Percentiles rank a stretch among this genome's conserved stretches.
phyloP scores from a whole-genome alignment of 2,888 invertebrate species.

The Strigamia maritima region DNA sequence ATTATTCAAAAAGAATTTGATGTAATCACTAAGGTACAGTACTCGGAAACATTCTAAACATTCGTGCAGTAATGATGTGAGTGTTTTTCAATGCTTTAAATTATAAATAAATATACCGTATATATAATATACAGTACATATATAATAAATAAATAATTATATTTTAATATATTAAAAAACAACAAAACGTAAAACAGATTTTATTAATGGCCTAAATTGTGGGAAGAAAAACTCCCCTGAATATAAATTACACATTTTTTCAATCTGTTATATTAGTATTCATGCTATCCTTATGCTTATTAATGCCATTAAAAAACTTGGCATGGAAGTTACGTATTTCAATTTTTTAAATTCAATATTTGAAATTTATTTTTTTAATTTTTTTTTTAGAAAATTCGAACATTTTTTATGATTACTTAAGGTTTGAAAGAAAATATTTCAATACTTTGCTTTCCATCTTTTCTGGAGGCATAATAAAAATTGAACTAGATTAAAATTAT shows the following conservation, averaged over 20 bases:
- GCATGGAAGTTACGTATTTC: background rate
- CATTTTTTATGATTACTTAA: too few species aligned
- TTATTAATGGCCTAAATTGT: background rate
- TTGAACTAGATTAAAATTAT: too few species aligned
- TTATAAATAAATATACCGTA: background rate
- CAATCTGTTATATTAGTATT: background rate
- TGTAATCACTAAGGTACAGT: background rate
- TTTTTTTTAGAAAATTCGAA: background rate
- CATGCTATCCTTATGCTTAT: background rate
- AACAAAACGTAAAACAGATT: background rate
- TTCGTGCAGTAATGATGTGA: background rate
- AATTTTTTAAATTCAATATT: background rate
- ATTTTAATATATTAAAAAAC: background rate
- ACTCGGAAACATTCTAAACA: background rate
- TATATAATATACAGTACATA: too few species aligned
- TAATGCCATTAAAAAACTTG: background rate
- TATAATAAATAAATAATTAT: background rate
- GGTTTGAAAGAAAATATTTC: too few species aligned
- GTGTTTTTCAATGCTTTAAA: background rate
- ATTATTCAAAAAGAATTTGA: constrained; percentile 9
- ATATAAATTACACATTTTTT: background rate
- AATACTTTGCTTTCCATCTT: too few species aligned
- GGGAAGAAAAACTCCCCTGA: background rate
- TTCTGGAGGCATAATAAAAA: too few species aligned
- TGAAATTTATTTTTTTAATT: background rate